Evolutionary conservation across 2,888 invertebrate species (phyloP).

Genomic region (Lomographa bimaculata): DNA sequence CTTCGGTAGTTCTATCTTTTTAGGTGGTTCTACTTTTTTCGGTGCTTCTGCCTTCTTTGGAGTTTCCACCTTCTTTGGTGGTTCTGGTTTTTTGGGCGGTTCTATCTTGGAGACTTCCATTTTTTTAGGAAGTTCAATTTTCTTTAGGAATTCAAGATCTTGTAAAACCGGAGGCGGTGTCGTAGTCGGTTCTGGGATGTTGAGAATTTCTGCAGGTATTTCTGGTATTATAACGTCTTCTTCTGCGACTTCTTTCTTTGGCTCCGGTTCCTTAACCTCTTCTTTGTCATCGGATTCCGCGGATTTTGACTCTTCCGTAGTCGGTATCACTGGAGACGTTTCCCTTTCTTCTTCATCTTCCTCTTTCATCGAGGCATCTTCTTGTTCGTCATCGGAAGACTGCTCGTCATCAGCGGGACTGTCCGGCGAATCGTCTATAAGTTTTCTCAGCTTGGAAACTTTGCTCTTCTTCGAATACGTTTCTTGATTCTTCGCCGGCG

Average conservation of each 20-base stretch:
- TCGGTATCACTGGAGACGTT: slow-evolving; percentile 46
- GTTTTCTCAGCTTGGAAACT: slow-evolving; percentile 70
- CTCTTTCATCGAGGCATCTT: slow-evolving; percentile 56
- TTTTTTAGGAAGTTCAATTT: slow-evolving; percentile 33
- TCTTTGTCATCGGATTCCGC: slow-evolving; percentile 47
- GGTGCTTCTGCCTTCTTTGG: slow-evolving; percentile 35
- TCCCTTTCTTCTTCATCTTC: slow-evolving; percentile 45
- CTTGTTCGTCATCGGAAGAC: slow-evolving; percentile 75
- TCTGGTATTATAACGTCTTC: slow-evolving; percentile 43
- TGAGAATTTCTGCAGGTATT: slow-evolving; percentile 32
- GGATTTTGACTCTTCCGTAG: slow-evolving; percentile 44
- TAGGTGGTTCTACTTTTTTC: slow-evolving; percentile 27
- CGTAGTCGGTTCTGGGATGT: slow-evolving; percentile 56
- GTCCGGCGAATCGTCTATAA: slow-evolving; percentile 78
- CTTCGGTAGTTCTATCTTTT: slow-evolving; percentile 22
- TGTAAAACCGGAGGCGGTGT: slow-evolving; percentile 50
- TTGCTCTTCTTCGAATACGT: slow-evolving; percentile 80
- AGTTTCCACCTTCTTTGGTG: slow-evolving; percentile 9
- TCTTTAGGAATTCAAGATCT: slow-evolving; percentile 34
- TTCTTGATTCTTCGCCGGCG: slow-evolving; percentile 82
- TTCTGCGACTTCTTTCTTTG: slow-evolving; percentile 41
- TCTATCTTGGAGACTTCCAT: slow-evolving; percentile 26
- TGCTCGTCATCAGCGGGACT: slow-evolving; percentile 79
- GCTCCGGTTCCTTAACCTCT: slow-evolving; percentile 45
- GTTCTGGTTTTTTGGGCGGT: slow-evolving; percentile 16